Evolutionary conservation across 2,113 vertebrate genomes (phyloP).

Genomic region (Eretmochelys imbricata): DNA sequence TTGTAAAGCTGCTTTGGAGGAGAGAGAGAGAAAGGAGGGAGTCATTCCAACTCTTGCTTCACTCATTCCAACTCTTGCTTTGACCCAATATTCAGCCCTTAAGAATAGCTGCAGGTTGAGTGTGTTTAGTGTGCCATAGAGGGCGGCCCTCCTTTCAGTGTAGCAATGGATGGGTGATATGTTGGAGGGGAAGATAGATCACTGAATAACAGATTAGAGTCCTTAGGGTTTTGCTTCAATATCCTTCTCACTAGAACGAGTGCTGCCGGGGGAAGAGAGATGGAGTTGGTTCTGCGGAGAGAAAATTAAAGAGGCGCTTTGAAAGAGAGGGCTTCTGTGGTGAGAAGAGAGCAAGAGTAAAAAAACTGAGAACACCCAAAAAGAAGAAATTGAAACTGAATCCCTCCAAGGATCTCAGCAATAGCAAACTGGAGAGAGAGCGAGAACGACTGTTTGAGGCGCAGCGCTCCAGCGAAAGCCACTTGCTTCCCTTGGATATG

Average conservation of each 20-base stretch:
- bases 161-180: neutral
- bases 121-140: neutral
- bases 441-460: constrained; percentile 69
- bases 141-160: neutral
- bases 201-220: neutral
- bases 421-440: constrained; percentile 77
- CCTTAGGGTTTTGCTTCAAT: neutral
- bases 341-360: constrained; percentile 82
- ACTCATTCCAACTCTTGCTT: neutral
- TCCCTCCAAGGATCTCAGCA: constrained; percentile 76
- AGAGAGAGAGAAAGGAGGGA: neutral
- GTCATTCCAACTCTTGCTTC: neutral
- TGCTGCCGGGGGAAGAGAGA: constrained; percentile 82
- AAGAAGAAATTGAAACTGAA: constrained; percentile 89
- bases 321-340: constrained; percentile 80
- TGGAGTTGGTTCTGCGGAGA: constrained; percentile 79
- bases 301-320: constrained; percentile 88
- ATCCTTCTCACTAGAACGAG: constrained; percentile 72
- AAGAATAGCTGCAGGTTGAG: neutral
- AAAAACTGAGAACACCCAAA: constrained; percentile 82
- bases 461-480: constrained; percentile 80
- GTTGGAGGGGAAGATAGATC: neutral
- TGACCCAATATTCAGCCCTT: neutral
- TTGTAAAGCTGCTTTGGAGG: neutral
- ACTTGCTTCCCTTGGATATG: constrained; percentile 84